Base-by-base conservation (phyloP, 2,113 vertebrate species). In the Grammomys surdaster region DNA sequence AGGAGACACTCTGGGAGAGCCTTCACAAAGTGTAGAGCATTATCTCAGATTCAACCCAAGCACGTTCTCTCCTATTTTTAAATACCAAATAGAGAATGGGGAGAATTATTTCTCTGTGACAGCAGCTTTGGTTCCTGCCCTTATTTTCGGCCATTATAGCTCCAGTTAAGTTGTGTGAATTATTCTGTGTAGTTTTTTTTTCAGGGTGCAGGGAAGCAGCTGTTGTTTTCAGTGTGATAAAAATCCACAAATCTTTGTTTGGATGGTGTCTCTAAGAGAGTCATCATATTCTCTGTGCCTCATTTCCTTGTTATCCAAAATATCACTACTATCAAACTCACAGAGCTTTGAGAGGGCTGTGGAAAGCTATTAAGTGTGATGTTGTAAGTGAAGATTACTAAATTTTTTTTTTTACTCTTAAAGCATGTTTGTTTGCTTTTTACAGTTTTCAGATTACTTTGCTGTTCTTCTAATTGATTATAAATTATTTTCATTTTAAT, bases 1-100 rank as follows among this genome's bases (percentile, higher is more conserved):
- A 97, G 96, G 92, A 90, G 0, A 95, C 81, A 81, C 93, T 78
- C 95, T 96, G 93, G 93, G 92, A 97, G 92, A 94, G 85, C 96
- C 90, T 95, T 96, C 97, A 96, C 97, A 97, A 95, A 98, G 92
- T 10, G 1, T 90, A 63, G 43, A 73, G 93, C 92, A 97, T 97
- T 97, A 97, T 93, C 96, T 97, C 95, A 97, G 95, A 97, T 93
- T 98, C 96, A 96, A 97, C 95, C 97, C 95, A 96, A 92, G 97
- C 73, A 14, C 2, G 95, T 94, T 93, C 95, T 69, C 92, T 97
- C 95, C 95, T 97, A 93, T 97, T 98, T 97, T 97, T 97, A 98
- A 97, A 98, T 97, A 96, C 95, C 95, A 98, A 96, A 94, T 76
- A 93, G 93, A 97, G 96, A 96, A 90, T 70, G 20, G 72, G 90